Base-by-base conservation (phyloP, 2,888 invertebrate species). In the Kryphioiulus occultus region DNA sequence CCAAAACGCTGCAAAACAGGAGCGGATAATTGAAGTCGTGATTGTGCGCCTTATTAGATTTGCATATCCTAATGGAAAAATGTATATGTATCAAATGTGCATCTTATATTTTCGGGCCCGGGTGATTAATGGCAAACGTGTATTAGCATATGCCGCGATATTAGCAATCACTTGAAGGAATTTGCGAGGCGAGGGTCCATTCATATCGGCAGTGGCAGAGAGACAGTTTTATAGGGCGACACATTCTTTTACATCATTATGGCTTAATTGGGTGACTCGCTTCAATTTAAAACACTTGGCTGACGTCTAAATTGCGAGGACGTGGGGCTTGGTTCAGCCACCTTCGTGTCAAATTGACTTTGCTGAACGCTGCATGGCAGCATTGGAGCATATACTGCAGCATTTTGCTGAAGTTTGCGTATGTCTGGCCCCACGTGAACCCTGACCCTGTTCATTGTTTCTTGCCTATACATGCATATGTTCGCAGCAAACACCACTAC, bases 51-150 rank as follows among this genome's bases (percentile, higher is more conserved):
- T 68, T 68, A 68, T 68, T 68, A 68, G 68, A 68, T 68, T 68
- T 68, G 68, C 68, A 68, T 68, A 68, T 68, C 68, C 68, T 68
- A 68, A 68, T 68, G 26, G 68, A 68, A 68, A 68, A 68, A 68
- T 68, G 12, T 12, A 26, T 9, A 7, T 68, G n/a, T 26, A 68
- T 68, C 68, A 68, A 68, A 68, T 26, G 68, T 26, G 68, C 68
- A 68, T 68, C 68, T 26, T 26, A 0, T 68, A 26, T 2, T 68
- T 68, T 9, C 26, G 19, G 17, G 19, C 17, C 0, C 0, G 68
- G 26, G 68, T 68, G 68, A 68, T 68, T 68, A 68, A 68, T 68
- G 68, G 68, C 68, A n/a, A 26, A 26, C n/a, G 26, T 26, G 26
- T 68, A 68, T 68, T 68, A 68, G 68, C 68, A 68, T 68, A 68